phyloP scores from a whole-genome alignment of 2,113 vertebrate species.

The Paradoxurus hermaphroditus region DNA sequence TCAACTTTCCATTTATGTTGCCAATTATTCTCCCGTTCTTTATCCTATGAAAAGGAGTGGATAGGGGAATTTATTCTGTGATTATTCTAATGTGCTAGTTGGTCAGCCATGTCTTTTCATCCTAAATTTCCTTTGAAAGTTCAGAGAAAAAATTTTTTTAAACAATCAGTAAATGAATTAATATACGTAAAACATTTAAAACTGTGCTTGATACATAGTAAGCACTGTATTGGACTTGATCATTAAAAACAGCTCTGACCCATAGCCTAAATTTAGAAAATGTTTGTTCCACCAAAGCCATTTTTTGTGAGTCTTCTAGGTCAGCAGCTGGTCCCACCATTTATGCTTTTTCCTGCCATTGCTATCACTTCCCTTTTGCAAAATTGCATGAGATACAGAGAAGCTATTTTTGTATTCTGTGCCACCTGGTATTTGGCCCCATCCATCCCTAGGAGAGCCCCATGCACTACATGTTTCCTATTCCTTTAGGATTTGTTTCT shows the following conservation, averaged over 20 bases:
- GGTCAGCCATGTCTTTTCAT: neutral
- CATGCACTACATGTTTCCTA: neutral
- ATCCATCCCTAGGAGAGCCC: neutral
- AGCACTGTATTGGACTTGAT: neutral
- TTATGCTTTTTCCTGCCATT: neutral
- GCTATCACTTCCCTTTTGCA: neutral
- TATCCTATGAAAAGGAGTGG: neutral
- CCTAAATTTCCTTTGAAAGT: neutral
- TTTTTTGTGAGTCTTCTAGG: neutral
- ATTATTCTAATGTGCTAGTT: neutral
- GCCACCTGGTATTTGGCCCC: neutral
- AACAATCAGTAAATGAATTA: neutral
- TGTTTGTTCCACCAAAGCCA: neutral
- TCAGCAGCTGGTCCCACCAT: neutral
- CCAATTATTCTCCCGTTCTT: neutral
- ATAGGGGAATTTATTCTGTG: neutral
- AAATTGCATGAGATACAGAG: neutral
- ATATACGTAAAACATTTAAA: neutral
- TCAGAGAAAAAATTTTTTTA: neutral
- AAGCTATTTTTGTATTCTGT: neutral
- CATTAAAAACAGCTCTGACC: neutral
- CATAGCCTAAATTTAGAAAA: neutral
- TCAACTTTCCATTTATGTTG: neutral
- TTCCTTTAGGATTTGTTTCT: neutral
- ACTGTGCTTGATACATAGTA: neutral